These are phyloP conservation scores for Temnothorax longispinosus DNA, from an alignment of 1,140 invertebrate genomes.

Conservation along the genomic window DNA sequence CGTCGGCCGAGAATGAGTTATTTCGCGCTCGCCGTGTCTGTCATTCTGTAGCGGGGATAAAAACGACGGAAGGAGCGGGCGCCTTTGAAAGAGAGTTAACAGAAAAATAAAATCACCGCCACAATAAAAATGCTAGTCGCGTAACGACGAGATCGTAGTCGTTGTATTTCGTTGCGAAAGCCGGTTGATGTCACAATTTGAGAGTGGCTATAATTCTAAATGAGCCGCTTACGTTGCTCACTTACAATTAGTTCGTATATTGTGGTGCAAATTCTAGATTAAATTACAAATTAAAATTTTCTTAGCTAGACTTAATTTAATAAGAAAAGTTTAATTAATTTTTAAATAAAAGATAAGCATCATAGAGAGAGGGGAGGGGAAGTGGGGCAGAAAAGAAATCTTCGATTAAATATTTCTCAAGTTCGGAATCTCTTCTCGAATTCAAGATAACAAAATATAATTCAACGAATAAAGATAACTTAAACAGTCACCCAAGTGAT, in stretches of 20 bases:
- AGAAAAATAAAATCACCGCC: slow-evolving; percentile 30
- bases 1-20: slow-evolving; percentile 58
- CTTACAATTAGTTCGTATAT: neutral
- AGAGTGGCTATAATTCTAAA: neutral
- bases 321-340: neutral
- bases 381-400: neutral
- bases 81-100: slow-evolving; percentile 53
- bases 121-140: slow-evolving; percentile 53
- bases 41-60: slow-evolving; percentile 49
- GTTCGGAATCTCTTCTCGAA: neutral
- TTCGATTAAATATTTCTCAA: neutral
- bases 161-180: neutral
- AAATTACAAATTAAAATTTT: slow-evolving; percentile 5
- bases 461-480: neutral
- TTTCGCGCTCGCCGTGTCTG: slow-evolving; percentile 50
- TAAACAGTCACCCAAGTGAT: neutral
- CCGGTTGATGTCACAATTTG: neutral
- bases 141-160: slow-evolving; percentile 38
- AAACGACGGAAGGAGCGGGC: slow-evolving; percentile 42
- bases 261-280: neutral
- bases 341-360: neutral
- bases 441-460: neutral
- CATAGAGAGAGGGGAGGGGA: neutral
- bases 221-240: neutral
- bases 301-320: neutral